Conservation (phyloP, 2,113 vertebrate species). For the Paradoxurus hermaphroditus region DNA sequence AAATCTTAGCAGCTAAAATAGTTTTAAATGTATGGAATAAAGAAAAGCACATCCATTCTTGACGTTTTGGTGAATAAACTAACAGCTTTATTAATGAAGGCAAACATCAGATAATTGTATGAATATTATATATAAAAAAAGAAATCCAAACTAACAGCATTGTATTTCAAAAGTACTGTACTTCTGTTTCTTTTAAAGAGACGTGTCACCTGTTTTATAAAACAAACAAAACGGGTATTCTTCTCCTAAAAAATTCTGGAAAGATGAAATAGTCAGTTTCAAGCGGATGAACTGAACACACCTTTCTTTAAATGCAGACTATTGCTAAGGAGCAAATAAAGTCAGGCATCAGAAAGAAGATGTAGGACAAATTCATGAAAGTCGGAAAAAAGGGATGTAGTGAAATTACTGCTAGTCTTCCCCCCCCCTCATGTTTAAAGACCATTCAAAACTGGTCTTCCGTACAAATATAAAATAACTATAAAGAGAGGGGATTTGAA, state of each 20-base stretch:
- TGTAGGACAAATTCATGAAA: slow-evolving; percentile 78
- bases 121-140: slow-evolving; percentile 78
- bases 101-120: slow-evolving; percentile 81
- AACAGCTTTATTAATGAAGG: slow-evolving; percentile 87
- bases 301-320: slow-evolving; percentile 82
- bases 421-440: slow-evolving; percentile 80
- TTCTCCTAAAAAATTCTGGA: slow-evolving; percentile 73
- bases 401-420: slow-evolving; percentile 75
- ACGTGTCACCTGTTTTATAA: slow-evolving; percentile 77
- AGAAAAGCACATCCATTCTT: slow-evolving; percentile 86
- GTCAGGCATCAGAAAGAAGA: slow-evolving; percentile 79
- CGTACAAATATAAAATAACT: slow-evolving; percentile 81
- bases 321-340: slow-evolving; percentile 75
- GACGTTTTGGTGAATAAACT: slow-evolving; percentile 83
- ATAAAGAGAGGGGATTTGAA: slow-evolving; percentile 76
- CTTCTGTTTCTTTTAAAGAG: slow-evolving; percentile 81
- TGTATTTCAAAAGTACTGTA: slow-evolving; percentile 80
- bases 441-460: slow-evolving; percentile 84
- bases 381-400: slow-evolving; percentile 74
- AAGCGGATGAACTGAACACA: slow-evolving; percentile 78
- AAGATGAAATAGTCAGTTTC: slow-evolving; percentile 69
- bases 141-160: slow-evolving; percentile 79
- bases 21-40: slow-evolving; percentile 78
- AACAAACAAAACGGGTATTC: slow-evolving; percentile 73
- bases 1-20: slow-evolving; percentile 80